These are phyloP conservation scores for Mirounga angustirostris DNA, from an alignment of 2,113 vertebrate species.

Conservation along the genomic window DNA sequence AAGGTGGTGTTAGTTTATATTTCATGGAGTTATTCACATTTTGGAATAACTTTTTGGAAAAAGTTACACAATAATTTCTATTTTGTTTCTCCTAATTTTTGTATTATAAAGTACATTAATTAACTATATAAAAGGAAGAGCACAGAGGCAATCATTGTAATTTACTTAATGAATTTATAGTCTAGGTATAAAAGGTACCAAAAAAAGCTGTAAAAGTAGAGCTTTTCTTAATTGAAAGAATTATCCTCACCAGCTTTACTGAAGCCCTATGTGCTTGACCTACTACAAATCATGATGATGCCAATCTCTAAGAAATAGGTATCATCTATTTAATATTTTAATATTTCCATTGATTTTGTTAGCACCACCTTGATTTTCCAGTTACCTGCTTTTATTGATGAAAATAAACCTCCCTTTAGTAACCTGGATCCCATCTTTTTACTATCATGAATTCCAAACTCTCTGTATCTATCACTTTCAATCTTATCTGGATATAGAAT, in stretches of 20 bases:
- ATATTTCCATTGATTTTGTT: background rate
- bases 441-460: background rate
- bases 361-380: background rate
- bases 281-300: background rate
- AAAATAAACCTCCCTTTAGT: background rate
- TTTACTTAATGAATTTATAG: background rate
- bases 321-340: background rate
- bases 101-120: background rate
- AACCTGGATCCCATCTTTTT: background rate
- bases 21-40: background rate
- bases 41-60: background rate
- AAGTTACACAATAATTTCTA: background rate
- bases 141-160: background rate
- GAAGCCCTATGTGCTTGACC: background rate
- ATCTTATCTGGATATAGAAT: background rate
- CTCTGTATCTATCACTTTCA: background rate
- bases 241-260: background rate
- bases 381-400: background rate
- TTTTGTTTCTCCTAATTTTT: background rate
- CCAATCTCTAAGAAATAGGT: background rate
- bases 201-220: background rate
- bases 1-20: background rate
- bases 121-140: background rate
- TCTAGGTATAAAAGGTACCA: background rate
- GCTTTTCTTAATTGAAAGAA: constrained; percentile 7